phyloP scores from a whole-genome alignment of 35 echinoderm and acorn worm genomes.

The Chiridota heheva region DNA sequence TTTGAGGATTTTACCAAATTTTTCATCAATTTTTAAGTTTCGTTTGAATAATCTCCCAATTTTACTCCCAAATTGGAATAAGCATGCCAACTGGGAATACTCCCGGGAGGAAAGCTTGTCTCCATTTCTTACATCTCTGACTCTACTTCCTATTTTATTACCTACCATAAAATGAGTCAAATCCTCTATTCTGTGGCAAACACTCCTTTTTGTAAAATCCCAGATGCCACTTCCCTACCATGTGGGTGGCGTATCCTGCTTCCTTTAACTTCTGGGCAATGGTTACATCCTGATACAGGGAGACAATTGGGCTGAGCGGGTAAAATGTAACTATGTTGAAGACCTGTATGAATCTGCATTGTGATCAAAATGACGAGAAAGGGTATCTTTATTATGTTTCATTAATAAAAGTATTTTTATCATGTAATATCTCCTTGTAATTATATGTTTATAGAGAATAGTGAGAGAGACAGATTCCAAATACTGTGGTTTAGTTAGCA shows the following conservation, averaged over 20 bases:
- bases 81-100: no score
- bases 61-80: no score
- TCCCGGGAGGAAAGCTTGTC: no score
- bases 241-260: constrained; percentile 77
- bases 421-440: no score
- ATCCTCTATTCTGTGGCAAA: constrained; percentile 85
- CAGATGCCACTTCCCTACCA: constrained; percentile 97
- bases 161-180: constrained; percentile 89
- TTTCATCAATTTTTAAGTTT: no score
- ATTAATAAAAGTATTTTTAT: neutral
- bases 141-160: no score
- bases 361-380: neutral
- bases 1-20: no score
- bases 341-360: constrained; percentile 90
- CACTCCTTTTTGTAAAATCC: constrained; percentile 88
- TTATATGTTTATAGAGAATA: no score
- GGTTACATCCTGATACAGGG: constrained; percentile 60
- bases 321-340: constrained; percentile 82
- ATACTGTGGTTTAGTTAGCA: no score
- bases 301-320: constrained; percentile 72
- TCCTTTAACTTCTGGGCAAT: constrained; percentile 75
- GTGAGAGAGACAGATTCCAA: no score
- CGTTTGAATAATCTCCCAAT: no score
- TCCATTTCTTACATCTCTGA: no score
- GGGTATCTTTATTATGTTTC: neutral